A percentile compares a stretch with the other conserved stretches of the same genome.
phyloP scores from a whole-genome alignment of 1,140 invertebrate genomes.

The Pseudomyrmex gracilis region DNA sequence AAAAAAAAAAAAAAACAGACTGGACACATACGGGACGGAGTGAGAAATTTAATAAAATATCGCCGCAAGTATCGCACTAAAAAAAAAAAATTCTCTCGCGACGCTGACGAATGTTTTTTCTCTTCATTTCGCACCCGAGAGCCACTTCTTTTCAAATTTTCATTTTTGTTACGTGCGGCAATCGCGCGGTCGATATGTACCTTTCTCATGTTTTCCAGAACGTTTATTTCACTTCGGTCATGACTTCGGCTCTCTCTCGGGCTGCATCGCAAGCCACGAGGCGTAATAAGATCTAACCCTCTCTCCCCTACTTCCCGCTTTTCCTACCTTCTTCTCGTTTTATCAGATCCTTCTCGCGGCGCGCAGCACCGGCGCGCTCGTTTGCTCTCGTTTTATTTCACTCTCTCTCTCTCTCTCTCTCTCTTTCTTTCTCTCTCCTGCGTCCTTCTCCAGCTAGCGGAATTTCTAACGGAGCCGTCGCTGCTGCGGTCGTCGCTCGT shows the following conservation, averaged over 20 bases:
- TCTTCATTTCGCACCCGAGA: not conserved
- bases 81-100: not conserved
- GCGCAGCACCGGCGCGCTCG: constrained; percentile 28
- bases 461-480: constrained; percentile 62
- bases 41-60: too few species aligned
- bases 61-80: too few species aligned
- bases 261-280: constrained; percentile 53
- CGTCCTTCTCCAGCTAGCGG: constrained; percentile 60
- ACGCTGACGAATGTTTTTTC: constrained; percentile 1
- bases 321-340: constrained; percentile 59
- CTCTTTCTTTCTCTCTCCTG: constrained; percentile 63
- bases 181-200: constrained; percentile 34
- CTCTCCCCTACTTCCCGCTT: constrained; percentile 57
- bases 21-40: too few species aligned
- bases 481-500: constrained; percentile 54
- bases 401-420: constrained; percentile 65
- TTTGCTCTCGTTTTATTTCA: constrained; percentile 64
- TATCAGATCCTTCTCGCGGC: constrained; percentile 61
- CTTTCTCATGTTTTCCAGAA: constrained; percentile 20
- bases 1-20: too few species aligned
- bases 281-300: constrained; percentile 69
- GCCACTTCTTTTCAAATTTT: not conserved
- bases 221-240: constrained; percentile 28
- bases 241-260: constrained; percentile 44
- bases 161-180: not conserved